Conservation (phyloP, 2,888 invertebrate species). For the Callinectes sapidus region DNA sequence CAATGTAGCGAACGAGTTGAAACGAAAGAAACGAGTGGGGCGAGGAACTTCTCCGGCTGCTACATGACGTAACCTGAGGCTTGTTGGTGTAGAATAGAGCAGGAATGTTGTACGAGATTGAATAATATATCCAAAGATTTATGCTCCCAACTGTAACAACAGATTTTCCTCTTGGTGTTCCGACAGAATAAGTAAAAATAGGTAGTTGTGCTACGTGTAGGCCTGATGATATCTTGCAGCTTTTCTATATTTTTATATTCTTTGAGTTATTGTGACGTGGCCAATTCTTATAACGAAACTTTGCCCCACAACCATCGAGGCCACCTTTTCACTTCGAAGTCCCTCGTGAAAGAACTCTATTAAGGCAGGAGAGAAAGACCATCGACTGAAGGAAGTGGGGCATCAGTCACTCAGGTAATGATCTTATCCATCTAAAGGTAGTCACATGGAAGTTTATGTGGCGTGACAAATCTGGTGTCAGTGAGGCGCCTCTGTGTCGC, state of each 20-base stretch:
- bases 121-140: not conserved
- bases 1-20: not conserved
- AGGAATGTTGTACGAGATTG: not conserved
- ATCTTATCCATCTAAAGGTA: not conserved
- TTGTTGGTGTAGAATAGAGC: not conserved
- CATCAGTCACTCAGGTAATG: slow-evolving; percentile 10
- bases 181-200: not conserved
- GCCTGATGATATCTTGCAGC: no score
- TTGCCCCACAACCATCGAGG: not conserved
- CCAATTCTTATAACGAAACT: not conserved
- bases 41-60: not conserved
- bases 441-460: not conserved
- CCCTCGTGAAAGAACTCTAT: not conserved
- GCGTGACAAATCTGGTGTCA: slow-evolving; percentile 12
- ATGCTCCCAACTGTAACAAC: not conserved
- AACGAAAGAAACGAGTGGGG: not conserved
- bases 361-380: not conserved
- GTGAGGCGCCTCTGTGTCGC: slow-evolving; percentile 9
- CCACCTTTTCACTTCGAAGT: not conserved
- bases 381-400: not conserved
- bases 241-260: not conserved
- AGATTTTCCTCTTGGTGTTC: not conserved
- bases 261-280: not conserved
- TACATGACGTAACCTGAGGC: not conserved
- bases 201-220: no score